Evolutionary conservation across 2,113 vertebrate species (phyloP).

Genomic region (Rhinolophus sinicus): DNA sequence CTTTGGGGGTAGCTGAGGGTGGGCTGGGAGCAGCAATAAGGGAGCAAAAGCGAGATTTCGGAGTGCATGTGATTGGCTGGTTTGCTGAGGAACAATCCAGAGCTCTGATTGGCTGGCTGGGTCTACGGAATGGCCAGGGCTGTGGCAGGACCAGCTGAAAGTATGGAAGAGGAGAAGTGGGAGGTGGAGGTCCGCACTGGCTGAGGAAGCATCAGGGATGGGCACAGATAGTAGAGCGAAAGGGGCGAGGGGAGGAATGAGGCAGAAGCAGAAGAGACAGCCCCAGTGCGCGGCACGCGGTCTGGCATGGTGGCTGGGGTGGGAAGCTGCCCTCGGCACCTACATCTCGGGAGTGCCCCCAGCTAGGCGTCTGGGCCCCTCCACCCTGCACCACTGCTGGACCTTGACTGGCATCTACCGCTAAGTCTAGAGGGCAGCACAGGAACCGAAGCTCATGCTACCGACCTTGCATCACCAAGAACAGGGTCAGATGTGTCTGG

Average conservation of each 20-base stretch:
- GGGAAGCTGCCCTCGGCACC: not conserved
- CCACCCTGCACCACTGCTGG: not conserved
- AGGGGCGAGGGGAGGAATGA: not conserved
- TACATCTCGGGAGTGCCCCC: not conserved
- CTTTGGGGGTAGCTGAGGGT: not conserved
- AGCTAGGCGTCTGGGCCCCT: too few relatives aligned
- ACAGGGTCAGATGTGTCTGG: not conserved
- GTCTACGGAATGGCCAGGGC: not conserved
- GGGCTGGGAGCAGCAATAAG: not conserved
- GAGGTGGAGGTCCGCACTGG: not conserved
- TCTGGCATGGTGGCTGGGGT: fast-evolving
- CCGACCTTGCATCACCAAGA: not conserved
- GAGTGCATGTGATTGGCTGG: not conserved
- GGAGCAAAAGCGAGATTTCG: not conserved
- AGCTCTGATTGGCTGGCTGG: not conserved
- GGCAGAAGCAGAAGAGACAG: not conserved
- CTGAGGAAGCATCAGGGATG: not conserved
- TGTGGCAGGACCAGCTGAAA: not conserved
- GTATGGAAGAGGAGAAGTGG: not conserved
- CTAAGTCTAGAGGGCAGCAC: not conserved
- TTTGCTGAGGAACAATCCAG: not conserved
- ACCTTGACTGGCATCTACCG: not conserved
- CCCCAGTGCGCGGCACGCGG: fast-evolving
- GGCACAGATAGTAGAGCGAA: not conserved
- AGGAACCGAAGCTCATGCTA: not conserved